A percentile compares a stretch with the other conserved stretches of the same genome.
phyloP scores from a whole-genome alignment of 2,888 invertebrate genomes.

The Drosophila atripex region DNA sequence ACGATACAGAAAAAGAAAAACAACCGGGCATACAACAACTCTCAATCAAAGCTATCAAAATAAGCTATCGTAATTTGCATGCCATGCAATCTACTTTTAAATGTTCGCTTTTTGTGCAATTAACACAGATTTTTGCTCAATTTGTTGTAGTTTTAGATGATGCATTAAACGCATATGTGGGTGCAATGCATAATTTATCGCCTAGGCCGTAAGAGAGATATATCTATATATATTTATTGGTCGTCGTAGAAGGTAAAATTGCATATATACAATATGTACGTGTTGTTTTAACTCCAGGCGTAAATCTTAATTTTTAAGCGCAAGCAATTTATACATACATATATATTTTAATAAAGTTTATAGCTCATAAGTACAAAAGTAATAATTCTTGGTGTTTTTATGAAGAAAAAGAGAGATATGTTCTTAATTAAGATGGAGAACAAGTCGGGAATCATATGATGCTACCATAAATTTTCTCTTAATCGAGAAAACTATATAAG shows the following conservation, averaged over 20 bases:
- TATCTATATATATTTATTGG: conserved; percentile 64
- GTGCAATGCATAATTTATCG: conserved; percentile 32
- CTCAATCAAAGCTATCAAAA: conserved; percentile 68
- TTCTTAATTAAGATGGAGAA: too few relatives aligned
- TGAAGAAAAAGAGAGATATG: background rate
- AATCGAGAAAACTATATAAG: too few relatives aligned
- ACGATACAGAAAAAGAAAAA: background rate
- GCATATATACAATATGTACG: conserved; percentile 33
- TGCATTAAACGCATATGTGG: conserved; percentile 30
- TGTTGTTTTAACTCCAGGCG: conserved; percentile 69
- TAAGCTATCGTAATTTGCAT: conserved; percentile 43
- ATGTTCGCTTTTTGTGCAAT: conserved; percentile 66
- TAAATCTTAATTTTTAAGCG: conserved; percentile 67
- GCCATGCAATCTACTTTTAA: conserved; percentile 57
- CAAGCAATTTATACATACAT: conserved; percentile 72
- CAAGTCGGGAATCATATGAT: too few relatives aligned
- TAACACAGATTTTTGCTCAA: conserved; percentile 67
- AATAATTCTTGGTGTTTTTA: background rate
- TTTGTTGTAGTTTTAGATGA: conserved; percentile 60
- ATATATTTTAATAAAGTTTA: conserved; percentile 78
- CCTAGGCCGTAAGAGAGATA: conserved; percentile 38
- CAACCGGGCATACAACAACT: conserved; percentile 29
- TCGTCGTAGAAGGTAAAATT: conserved; percentile 57
- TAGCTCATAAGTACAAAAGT: conserved; percentile 57
- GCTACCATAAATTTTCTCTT: too few relatives aligned